phyloP scores from a whole-genome alignment of 2,888 invertebrate genomes.

The Atrina japonica region DNA sequence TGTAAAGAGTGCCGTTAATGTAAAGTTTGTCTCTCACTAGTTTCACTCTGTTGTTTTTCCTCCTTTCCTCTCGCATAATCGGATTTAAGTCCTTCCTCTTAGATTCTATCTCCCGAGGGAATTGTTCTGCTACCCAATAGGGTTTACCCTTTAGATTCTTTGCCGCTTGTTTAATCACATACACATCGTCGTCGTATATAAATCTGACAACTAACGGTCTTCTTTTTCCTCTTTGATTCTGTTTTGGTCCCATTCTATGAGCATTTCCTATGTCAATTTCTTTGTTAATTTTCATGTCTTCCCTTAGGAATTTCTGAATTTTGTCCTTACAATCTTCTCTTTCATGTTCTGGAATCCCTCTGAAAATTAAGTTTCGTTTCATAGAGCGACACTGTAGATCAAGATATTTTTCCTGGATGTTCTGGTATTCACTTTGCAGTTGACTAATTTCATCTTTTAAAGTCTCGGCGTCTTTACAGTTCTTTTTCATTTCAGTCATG shows the following conservation, averaged over 20 bases:
- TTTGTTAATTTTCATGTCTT: not conserved
- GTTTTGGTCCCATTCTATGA: not conserved
- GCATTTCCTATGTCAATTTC: not conserved
- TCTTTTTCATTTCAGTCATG: too few relatives aligned
- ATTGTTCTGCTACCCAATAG: not conserved
- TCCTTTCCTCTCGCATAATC: not conserved
- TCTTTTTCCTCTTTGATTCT: not conserved
- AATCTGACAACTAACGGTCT: conserved; percentile 5
- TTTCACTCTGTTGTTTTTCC: not conserved
- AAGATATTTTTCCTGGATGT: too few relatives aligned
- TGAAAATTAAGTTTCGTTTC: too few relatives aligned
- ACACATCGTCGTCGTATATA: not conserved
- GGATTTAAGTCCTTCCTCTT: not conserved
- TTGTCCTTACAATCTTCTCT: not conserved
- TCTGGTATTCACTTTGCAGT: too few relatives aligned
- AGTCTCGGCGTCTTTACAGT: too few relatives aligned
- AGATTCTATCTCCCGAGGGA: not conserved
- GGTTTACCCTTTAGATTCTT: not conserved
- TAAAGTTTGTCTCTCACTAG: not conserved
- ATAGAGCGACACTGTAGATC: too few relatives aligned
- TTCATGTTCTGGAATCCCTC: not conserved
- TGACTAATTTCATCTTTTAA: too few relatives aligned
- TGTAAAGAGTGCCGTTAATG: not conserved
- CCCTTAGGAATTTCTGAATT: not conserved
- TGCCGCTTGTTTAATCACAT: too few relatives aligned